These are phyloP conservation scores for Trematocara variabile DNA, from an alignment of 2,113 vertebrate genomes.

Conservation along the genomic window DNA sequence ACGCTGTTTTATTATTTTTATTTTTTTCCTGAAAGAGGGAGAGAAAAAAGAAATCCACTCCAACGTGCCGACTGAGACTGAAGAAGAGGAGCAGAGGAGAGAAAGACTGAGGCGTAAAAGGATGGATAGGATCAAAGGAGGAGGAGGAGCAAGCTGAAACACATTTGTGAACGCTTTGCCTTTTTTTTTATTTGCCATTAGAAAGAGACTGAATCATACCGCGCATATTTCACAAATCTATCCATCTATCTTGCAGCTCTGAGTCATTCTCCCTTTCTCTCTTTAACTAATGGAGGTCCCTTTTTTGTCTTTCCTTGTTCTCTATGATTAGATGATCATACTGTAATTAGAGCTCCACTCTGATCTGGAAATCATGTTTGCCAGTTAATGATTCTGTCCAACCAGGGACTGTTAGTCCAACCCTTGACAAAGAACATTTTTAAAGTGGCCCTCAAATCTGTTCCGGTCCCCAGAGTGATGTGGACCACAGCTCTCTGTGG, in stretches of 20 bases:
- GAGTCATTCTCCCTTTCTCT: neutral
- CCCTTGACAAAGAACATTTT: slow-evolving; percentile 14
- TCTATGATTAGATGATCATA: neutral
- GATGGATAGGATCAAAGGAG: slow-evolving; percentile 45
- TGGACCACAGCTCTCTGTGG: neutral
- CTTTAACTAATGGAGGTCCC: neutral
- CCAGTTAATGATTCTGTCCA: slow-evolving; percentile 15
- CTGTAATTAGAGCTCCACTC: slow-evolving; percentile 1
- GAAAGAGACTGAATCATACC: slow-evolving; percentile 6
- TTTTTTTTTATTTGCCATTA: slow-evolving; percentile 23
- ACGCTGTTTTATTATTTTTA: slow-evolving; percentile 20
- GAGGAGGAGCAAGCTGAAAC: slow-evolving; percentile 16
- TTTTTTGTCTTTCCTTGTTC: neutral
- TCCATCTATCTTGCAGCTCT: neutral
- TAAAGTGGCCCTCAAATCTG: slow-evolving; percentile 40
- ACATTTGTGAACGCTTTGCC: slow-evolving; percentile 29
- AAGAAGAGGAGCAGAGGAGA: slow-evolving; percentile 7
- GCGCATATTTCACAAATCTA: neutral
- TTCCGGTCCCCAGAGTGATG: slow-evolving; percentile 28
- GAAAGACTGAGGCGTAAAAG: slow-evolving; percentile 33
- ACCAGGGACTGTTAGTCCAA: neutral
- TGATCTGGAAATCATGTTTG: neutral
- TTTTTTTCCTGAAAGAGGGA: neutral
- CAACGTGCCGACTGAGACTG: slow-evolving; percentile 10
- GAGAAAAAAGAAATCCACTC: neutral